Conservation (phyloP, 2,888 invertebrate species). For the Habroteleia sp. region DNA sequence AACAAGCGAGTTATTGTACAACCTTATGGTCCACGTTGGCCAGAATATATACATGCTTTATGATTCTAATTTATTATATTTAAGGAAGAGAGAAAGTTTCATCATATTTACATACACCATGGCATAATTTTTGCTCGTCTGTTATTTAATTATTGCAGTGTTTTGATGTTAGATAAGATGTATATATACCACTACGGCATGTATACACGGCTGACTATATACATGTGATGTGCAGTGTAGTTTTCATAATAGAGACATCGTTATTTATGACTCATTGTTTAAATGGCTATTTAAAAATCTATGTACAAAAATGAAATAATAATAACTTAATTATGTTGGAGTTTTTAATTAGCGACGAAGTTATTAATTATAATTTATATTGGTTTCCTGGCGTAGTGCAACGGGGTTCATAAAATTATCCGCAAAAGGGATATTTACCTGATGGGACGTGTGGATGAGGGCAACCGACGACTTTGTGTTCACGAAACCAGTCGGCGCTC, state of each 20-base stretch:
- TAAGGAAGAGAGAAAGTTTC: slow-evolving; percentile 54
- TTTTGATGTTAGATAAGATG: slow-evolving; percentile 55
- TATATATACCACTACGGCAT: slow-evolving; percentile 20
- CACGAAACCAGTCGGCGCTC: slow-evolving; percentile 95
- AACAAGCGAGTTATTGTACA: slow-evolving; percentile 37
- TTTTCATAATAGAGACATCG: slow-evolving; percentile 48
- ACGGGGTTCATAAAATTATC: slow-evolving; percentile 34
- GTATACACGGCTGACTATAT: no score
- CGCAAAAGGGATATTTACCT: slow-evolving; percentile 80
- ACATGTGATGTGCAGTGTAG: slow-evolving; percentile 24
- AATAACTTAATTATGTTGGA: slow-evolving; percentile 41
- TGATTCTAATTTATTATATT: slow-evolving; percentile 35
- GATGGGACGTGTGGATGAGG: slow-evolving; percentile 99
- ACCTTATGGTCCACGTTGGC: slow-evolving; percentile 28
- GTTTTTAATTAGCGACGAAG: slow-evolving; percentile 31
- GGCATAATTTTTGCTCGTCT: slow-evolving; percentile 32
- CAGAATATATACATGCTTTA: slow-evolving; percentile 34
- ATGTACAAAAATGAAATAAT: slow-evolving; percentile 23
- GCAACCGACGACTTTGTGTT: slow-evolving; percentile 98
- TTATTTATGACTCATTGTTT: slow-evolving; percentile 52
- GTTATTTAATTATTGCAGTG: slow-evolving; percentile 53
- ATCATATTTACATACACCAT: slow-evolving; percentile 28
- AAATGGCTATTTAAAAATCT: slow-evolving; percentile 27
- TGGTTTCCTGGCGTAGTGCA: slow-evolving; percentile 15
- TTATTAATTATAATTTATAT: slow-evolving; percentile 23